Percentiles rank a stretch among this genome's conserved stretches.
phyloP scores from a whole-genome alignment of 2,797 vertebrate species.

The Darevskia nairensis region DNA sequence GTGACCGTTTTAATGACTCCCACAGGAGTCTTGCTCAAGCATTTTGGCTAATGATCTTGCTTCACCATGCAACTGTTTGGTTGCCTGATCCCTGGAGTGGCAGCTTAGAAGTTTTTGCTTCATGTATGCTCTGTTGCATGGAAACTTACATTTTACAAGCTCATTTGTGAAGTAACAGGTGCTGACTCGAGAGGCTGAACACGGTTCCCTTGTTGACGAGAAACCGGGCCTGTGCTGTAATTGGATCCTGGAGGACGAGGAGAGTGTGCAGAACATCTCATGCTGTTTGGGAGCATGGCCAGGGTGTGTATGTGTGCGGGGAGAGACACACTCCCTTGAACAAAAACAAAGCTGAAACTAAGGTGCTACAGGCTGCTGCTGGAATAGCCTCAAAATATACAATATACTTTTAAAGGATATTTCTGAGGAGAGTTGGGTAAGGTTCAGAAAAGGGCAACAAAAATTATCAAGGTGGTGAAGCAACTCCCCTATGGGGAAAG shows the following conservation, averaged over 20 bases:
- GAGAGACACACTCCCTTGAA: not conserved
- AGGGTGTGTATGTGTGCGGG: not conserved
- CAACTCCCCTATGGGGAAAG: too few species aligned
- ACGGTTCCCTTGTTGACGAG: not conserved
- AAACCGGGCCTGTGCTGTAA: constrained; percentile 26
- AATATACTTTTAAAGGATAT: too few species aligned
- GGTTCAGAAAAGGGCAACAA: too few species aligned
- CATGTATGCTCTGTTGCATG: constrained; percentile 40
- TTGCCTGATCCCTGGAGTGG: constrained; percentile 23
- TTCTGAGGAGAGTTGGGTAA: too few species aligned
- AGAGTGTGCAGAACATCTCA: not conserved
- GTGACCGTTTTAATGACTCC: constrained; percentile 4
- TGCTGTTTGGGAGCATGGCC: not conserved
- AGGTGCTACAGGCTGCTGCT: not conserved
- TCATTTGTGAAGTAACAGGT: constrained; percentile 36
- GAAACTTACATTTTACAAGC: constrained; percentile 42
- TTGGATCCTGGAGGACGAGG: constrained; percentile 12
- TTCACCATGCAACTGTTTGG: constrained; percentile 8
- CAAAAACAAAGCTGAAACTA: not conserved
- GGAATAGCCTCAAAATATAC: too few species aligned
- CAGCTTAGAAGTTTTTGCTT: constrained; percentile 27
- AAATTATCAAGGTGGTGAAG: too few species aligned
- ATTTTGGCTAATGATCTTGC: constrained; percentile 30
- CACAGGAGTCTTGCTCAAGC: not conserved
- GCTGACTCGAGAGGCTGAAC: constrained; percentile 35